Percentiles rank a stretch among this genome's conserved stretches.
Conservation (phyloP, 2,888 invertebrate genomes). For the Limnephilus lunatus region DNA sequence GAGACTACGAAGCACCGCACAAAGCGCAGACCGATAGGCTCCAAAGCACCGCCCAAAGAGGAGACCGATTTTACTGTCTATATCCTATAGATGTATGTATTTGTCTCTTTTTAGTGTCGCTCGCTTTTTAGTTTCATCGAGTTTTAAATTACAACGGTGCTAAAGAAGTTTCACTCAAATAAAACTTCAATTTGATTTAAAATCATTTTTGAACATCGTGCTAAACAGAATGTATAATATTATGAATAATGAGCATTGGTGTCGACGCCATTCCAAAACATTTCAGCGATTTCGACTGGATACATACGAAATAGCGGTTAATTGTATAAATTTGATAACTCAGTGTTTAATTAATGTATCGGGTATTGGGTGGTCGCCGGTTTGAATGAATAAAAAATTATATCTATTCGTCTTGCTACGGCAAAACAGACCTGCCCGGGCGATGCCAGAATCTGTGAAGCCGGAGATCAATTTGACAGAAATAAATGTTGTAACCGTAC, state of each 20-base stretch:
- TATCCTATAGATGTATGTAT: too few species aligned
- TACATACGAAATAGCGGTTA: conserved; percentile 27
- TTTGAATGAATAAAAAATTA: conserved; percentile 18
- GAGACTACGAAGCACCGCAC: too few species aligned
- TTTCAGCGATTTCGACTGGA: background rate
- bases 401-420: conserved; percentile 7
- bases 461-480: conserved; percentile 12
- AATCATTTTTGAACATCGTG: background rate
- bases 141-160: too few species aligned
- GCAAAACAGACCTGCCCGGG: background rate
- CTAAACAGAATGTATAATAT: background rate
- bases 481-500: conserved; percentile 10
- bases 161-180: background rate
- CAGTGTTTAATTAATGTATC: conserved; percentile 16
- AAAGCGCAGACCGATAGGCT: too few species aligned
- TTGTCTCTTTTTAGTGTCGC: too few species aligned
- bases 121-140: too few species aligned
- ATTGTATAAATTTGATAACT: conserved; percentile 38
- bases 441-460: background rate
- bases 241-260: conserved; percentile 8
- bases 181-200: background rate
- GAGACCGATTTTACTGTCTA: too few species aligned
- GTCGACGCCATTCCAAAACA: background rate
- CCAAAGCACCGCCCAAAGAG: too few species aligned
- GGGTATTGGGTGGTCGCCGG: conserved; percentile 19